Conservation (phyloP, 2,888 invertebrate genomes). For the Charanyca ferruginea region DNA sequence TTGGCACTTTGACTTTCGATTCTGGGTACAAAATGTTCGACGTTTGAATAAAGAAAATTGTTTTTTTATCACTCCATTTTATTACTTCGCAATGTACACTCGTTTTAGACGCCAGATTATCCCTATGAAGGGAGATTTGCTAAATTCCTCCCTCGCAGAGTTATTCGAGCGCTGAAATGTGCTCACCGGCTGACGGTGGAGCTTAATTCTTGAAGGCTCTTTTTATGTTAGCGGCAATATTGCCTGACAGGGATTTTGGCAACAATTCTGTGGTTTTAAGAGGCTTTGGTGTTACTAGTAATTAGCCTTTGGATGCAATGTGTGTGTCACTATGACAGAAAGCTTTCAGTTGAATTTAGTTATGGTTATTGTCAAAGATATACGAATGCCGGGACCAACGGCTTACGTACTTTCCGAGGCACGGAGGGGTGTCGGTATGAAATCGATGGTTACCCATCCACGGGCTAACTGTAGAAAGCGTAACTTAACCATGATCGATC, state of each 20-base stretch:
- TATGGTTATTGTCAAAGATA: too few relatives aligned
- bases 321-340: background rate
- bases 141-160: conserved; percentile 46
- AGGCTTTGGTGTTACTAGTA: conserved; percentile 2
- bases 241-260: conserved; percentile 17
- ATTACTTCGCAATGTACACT: conserved; percentile 15
- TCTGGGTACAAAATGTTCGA: background rate
- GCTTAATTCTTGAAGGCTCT: conserved; percentile 53
- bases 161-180: conserved; percentile 57
- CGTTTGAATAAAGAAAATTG: background rate
- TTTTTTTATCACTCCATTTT: conserved; percentile 36
- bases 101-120: conserved; percentile 56
- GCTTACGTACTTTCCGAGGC: too few relatives aligned
- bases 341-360: too few relatives aligned
- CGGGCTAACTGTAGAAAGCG: too few relatives aligned
- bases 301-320: conserved; percentile 20
- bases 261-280: conserved; percentile 18
- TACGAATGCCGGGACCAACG: too few relatives aligned
- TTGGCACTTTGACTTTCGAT: too few relatives aligned
- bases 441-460: too few relatives aligned
- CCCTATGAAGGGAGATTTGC: conserved; percentile 58
- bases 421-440: too few relatives aligned
- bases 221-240: conserved; percentile 45
- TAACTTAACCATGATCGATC: too few relatives aligned
- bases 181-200: conserved; percentile 44